Percentiles rank a stretch among this genome's conserved stretches.
Evolutionary conservation across 2,888 invertebrate species (phyloP).

Genomic region (Xestia c-nigrum): DNA sequence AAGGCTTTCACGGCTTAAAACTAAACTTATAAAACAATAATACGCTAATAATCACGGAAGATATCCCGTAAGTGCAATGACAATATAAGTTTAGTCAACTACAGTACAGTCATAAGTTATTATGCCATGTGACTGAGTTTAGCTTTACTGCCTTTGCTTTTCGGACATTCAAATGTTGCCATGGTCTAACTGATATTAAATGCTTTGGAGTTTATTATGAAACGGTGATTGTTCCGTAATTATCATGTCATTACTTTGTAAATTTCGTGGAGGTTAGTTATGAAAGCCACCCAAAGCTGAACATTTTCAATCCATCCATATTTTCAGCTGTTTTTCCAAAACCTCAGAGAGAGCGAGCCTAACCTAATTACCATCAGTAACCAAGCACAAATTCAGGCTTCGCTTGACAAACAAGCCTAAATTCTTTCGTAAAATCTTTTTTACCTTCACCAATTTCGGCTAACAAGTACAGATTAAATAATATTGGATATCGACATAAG

Average conservation of each 20-base stretch:
- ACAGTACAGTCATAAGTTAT: too few species aligned
- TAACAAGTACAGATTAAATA: conserved; percentile 12
- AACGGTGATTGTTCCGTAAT: neutral
- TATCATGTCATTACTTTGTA: neutral
- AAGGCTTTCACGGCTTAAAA: too few species aligned
- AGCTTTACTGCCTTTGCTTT: too few species aligned
- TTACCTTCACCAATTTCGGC: neutral
- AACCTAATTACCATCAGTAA: neutral
- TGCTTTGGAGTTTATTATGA: too few species aligned
- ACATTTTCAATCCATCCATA: neutral
- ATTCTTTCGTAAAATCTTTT: neutral
- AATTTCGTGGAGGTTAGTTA: neutral
- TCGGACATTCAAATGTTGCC: too few species aligned
- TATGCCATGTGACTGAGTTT: too few species aligned
- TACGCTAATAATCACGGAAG: too few species aligned
- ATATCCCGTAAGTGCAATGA: too few species aligned
- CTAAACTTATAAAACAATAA: too few species aligned
- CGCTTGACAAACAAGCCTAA: neutral
- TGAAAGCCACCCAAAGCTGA: neutral
- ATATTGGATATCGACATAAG: conserved; percentile 8
- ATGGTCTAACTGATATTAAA: too few species aligned
- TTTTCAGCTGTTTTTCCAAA: neutral
- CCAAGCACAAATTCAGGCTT: neutral
- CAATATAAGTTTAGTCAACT: too few species aligned
- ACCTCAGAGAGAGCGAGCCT: neutral